Base-by-base conservation (phyloP, 2,888 invertebrate species). In the Balanococcus diminutus region DNA sequence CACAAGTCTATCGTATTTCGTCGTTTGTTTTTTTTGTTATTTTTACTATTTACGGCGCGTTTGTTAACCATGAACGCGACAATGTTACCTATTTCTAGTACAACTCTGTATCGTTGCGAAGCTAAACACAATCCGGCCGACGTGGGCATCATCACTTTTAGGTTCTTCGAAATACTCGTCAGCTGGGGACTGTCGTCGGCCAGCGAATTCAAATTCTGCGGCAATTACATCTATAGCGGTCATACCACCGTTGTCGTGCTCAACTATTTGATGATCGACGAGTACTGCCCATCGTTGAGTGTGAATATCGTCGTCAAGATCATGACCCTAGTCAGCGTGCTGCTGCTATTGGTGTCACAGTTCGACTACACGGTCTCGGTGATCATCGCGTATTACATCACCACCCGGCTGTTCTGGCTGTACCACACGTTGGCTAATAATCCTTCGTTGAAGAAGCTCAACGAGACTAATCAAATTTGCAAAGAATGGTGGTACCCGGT, bases 401-500 rank as follows among this genome's bases (percentile, higher is more conserved):
- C 85, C 5, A 85, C 85, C 25, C 46, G 85, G 8, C 16, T 85
- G 25, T 85, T 85, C 22, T 85, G 85, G 85, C 25, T 85, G 1
- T 85, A 85, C 32, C 85, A 85, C 31, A 85, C 85, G 9, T 28
- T 85, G 75, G 85, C 85, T 25, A 85, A 85, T 79, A 85, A 85
- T 79, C 22, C 19, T 9, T 42, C 85, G 31, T n/a, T 85, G 85
- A 75, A 79, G 51, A 42, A 79, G 39, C 31, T 46, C 19, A 39
- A 85, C 42, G 39, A 36, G 8, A 51, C 75, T 4, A 85, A 85
- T 46, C 85, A 85, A 31, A 19, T 85, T 6, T 85, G 85, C 85
- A 85, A 85, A 79, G 85, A 75, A 46, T 85, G 85, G 85, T 85
- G 85, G 85, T 85, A 85, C 19, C 79, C 75, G 11, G 31, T 85